phyloP scores from a whole-genome alignment of 2,797 vertebrate genomes.

The Forpus xanthops region DNA sequence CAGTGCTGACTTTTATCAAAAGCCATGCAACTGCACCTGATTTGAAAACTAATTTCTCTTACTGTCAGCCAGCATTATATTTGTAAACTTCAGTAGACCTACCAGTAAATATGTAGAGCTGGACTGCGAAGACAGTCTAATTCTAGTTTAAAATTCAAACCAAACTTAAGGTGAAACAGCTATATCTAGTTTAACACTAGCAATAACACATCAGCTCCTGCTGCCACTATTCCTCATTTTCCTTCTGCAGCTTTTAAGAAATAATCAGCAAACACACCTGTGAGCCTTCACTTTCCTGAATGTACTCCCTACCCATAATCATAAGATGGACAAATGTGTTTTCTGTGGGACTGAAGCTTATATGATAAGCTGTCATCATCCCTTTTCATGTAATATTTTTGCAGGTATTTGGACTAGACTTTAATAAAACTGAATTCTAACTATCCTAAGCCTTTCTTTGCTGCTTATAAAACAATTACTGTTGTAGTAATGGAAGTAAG shows the following conservation, averaged over 20 bases:
- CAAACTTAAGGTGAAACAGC: not conserved
- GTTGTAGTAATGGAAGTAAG: not conserved
- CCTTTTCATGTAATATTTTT: not conserved
- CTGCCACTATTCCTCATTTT: not conserved
- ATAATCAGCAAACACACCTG: not conserved
- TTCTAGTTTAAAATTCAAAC: not conserved
- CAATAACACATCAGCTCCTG: not conserved
- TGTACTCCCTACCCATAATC: not conserved
- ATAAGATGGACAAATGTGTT: not conserved
- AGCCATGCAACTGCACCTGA: not conserved
- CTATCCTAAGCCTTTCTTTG: not conserved
- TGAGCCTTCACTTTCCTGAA: not conserved
- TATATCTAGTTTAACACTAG: not conserved
- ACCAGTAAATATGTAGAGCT: not conserved
- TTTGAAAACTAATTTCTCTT: not conserved
- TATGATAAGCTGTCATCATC: not conserved
- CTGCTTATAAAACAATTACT: not conserved
- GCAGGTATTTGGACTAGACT: not conserved
- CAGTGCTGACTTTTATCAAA: not conserved
- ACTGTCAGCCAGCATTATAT: not conserved
- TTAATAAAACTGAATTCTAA: not conserved
- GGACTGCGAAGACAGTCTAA: not conserved
- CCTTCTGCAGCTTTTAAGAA: not conserved
- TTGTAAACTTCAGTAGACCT: not conserved
- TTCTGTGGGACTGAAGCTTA: not conserved